phyloP scores from a whole-genome alignment of 2,888 invertebrate species.

The Blastobasis adustella region DNA sequence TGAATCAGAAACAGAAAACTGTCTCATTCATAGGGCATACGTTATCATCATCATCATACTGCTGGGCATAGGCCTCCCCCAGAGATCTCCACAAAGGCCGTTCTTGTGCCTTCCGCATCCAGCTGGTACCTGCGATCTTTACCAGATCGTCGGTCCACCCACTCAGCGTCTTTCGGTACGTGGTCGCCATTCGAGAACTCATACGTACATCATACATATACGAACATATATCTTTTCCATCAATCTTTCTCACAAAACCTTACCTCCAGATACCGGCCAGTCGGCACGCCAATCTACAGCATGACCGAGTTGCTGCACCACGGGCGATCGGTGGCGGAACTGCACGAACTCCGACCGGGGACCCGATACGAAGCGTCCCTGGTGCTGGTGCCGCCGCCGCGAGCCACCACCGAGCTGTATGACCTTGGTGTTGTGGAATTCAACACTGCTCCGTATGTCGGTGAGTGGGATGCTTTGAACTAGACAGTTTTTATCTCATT shows the following conservation, averaged over 20 bases:
- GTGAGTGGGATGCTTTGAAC: constrained; percentile 42
- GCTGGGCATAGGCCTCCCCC: too few species aligned
- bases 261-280: constrained; percentile 81
- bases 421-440: constrained; percentile 82
- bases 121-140: too few species aligned
- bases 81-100: too few species aligned
- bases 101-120: too few species aligned
- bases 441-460: constrained; percentile 80
- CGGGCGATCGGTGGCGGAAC: constrained; percentile 84
- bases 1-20: too few species aligned
- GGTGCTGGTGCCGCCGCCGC: constrained; percentile 87
- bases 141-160: too few species aligned
- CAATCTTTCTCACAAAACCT: neutral
- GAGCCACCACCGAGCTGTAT: constrained; percentile 85
- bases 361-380: constrained; percentile 89
- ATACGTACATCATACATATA: too few species aligned
- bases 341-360: constrained; percentile 85
- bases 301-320: constrained; percentile 90
- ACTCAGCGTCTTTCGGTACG: too few species aligned
- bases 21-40: too few species aligned
- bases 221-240: neutral
- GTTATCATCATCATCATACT: too few species aligned
- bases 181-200: too few species aligned
- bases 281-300: constrained; percentile 87
- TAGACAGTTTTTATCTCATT: too few species aligned